Base-by-base conservation (phyloP, 2,888 invertebrate species). In the Cheilosia urbana region DNA sequence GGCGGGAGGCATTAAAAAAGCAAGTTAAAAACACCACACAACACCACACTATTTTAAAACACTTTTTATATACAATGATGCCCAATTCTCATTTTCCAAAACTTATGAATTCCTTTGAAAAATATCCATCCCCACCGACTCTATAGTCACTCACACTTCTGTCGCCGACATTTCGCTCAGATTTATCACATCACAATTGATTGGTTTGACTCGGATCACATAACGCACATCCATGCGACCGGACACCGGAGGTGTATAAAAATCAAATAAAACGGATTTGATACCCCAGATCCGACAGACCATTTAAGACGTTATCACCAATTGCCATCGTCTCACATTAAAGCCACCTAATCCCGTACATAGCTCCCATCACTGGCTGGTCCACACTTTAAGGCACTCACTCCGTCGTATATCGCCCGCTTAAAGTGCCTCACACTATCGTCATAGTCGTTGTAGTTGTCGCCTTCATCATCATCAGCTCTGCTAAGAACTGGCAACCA, bases 221-320 rank as follows among this genome's bases (percentile, higher is more conserved):
- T n/a, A 57, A 47, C 47, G 47, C 57, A 58, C 21, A 57, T 69
- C 47, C 17, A 47, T n/a, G 53, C 45, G 47, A 27, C 27, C 21
- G 15, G 13, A 47, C 34, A 27, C 27, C 21, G 15, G 13, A 47
- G 47, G 55, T 47, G 72, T 73, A 62, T 62, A 62, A 53, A 73
- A 73, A 53, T 73, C 62, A 53, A 62, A 62, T 73, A n/a, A 63
- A 73, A 53, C n/a, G 62, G 60, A 62, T 62, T 62, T 51, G 11
- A 40, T 53, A 19, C 40, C 37, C 47, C 42, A 72, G 60, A 51
- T 72, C 51, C 30, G 60, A 63, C 62, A 55, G 63, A 55, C 73
- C 62, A 45, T 73, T 63, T 63, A 53, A 73, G 45, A 63, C 63
- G 53, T 63, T 63, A 73, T 73, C 73, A 45, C 73, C 73, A 73